Percentiles rank a stretch among this genome's conserved stretches.
Evolutionary conservation across 2,797 vertebrate genomes (phyloP).

Genomic region (Hydrolagus colliei): DNA sequence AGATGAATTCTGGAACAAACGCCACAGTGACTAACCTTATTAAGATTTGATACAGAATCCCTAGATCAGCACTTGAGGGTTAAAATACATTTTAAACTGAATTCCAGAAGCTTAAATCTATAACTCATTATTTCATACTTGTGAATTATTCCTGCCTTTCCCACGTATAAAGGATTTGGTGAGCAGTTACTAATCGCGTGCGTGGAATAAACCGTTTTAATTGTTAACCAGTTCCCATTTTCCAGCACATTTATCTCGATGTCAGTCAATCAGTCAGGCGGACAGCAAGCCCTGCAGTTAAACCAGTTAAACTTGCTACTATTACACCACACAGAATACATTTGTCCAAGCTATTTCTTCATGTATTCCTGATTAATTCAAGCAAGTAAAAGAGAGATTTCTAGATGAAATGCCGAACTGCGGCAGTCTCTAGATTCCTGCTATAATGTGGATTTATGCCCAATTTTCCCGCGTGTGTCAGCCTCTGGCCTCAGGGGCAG

Average conservation of each 20-base stretch:
- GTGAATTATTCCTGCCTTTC: constrained; percentile 19
- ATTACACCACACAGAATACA: too few species aligned
- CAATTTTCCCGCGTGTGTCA: too few species aligned
- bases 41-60: background rate
- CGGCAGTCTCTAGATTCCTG: too few species aligned
- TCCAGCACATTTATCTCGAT: constrained; percentile 14
- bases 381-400: too few species aligned
- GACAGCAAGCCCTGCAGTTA: background rate
- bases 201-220: constrained; percentile 4
- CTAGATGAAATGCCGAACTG: too few species aligned
- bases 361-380: too few species aligned
- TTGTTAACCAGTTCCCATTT: background rate
- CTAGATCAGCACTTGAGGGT: background rate
- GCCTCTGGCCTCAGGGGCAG: too few species aligned
- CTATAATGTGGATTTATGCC: too few species aligned
- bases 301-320: background rate
- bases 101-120: background rate
- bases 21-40: too few species aligned
- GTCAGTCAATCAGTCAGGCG: background rate
- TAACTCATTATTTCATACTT: background rate
- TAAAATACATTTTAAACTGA: background rate
- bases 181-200: background rate
- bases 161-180: background rate
- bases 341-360: too few species aligned
- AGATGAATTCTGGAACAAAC: too few species aligned